Conservation (phyloP, 2,113 vertebrate genomes). For the Myiagra hebetior region DNA sequence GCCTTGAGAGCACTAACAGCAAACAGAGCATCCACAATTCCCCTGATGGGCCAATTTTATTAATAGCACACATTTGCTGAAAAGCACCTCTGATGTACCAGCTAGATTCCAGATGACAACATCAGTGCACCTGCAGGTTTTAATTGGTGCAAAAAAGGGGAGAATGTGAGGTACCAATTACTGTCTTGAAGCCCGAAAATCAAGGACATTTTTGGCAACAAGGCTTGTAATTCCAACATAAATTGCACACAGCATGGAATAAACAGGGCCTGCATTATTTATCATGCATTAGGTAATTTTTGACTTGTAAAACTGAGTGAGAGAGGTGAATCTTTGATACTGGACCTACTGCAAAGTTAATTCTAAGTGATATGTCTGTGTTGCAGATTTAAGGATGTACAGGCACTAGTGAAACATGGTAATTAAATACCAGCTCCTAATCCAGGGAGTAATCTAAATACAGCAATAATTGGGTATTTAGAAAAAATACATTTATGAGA, state of each 20-base stretch:
- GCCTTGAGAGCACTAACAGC: not conserved
- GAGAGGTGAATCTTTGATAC: not conserved
- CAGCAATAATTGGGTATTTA: not conserved
- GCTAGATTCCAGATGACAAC: constrained; percentile 16
- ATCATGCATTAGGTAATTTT: not conserved
- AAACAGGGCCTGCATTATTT: constrained; percentile 19
- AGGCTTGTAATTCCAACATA: constrained; percentile 12
- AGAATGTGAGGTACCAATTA: constrained; percentile 15
- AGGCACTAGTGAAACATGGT: not conserved
- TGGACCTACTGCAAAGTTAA: constrained; percentile 24
- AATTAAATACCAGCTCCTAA: not conserved
- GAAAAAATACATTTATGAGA: not conserved
- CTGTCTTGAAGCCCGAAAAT: not conserved
- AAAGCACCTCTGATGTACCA: not conserved
- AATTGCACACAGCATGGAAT: not conserved
- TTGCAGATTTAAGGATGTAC: not conserved
- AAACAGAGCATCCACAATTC: not conserved
- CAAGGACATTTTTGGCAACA: not conserved
- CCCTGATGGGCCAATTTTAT: not conserved
- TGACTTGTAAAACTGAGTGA: not conserved
- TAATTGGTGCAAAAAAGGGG: constrained; percentile 42
- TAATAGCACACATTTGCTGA: not conserved
- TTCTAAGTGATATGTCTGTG: not conserved
- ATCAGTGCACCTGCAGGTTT: constrained; percentile 40
- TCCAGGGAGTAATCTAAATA: not conserved